Evolutionary conservation across 1,140 invertebrate genomes (phyloP).

Genomic region (Solenopsis invicta): DNA sequence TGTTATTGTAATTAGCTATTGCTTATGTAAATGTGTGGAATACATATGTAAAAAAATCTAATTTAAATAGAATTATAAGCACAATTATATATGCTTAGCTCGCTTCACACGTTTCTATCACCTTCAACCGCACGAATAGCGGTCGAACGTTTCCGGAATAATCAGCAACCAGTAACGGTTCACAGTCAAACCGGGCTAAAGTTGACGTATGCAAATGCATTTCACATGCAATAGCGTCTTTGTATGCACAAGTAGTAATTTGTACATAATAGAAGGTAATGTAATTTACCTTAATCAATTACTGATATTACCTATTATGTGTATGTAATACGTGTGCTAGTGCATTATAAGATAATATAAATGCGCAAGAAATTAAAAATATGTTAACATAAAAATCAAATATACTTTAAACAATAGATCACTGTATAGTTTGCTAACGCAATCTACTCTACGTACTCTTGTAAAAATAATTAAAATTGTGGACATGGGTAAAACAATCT

Average conservation of each 20-base stretch:
- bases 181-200: slow-evolving; percentile 66
- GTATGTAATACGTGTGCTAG: not conserved
- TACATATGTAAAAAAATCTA: slow-evolving; percentile 10
- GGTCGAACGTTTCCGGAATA: slow-evolving; percentile 79
- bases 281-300: slow-evolving; percentile 22
- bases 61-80: not conserved
- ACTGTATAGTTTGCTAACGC: not conserved
- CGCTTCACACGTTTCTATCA: slow-evolving; percentile 30
- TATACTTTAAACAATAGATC: not conserved
- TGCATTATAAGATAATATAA: slow-evolving; percentile 3
- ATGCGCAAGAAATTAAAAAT: not conserved
- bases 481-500: not conserved
- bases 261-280: slow-evolving; percentile 36
- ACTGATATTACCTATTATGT: not conserved
- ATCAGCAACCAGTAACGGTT: slow-evolving; percentile 79
- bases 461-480: slow-evolving; percentile 30
- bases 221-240: not conserved
- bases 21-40: not conserved
- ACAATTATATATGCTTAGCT: slow-evolving; percentile 1
- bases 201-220: slow-evolving; percentile 40
- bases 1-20: not conserved
- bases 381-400: not conserved
- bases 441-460: not conserved
- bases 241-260: slow-evolving; percentile 10
- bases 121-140: slow-evolving; percentile 70